phyloP scores from a whole-genome alignment of 2,797 vertebrate species.

The Sebastiscus tertius region DNA sequence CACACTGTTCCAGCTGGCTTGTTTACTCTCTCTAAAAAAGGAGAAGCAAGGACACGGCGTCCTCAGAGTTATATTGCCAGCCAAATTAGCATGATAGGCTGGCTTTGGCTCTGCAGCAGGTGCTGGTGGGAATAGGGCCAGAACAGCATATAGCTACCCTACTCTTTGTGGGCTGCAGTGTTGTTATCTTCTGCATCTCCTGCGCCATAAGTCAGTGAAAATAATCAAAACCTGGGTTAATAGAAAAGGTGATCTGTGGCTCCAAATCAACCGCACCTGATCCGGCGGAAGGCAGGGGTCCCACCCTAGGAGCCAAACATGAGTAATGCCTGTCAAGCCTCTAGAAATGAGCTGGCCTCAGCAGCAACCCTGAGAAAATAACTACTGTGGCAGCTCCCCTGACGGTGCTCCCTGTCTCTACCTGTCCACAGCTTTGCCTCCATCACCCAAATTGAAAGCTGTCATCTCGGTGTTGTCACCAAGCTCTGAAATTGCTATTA shows the following conservation, averaged over 20 bases:
- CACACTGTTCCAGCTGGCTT: conserved; percentile 48
- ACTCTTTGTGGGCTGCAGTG: background rate
- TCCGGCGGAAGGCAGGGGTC: conserved; percentile 9
- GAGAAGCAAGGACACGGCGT: conserved; percentile 62
- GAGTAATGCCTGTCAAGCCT: conserved; percentile 24
- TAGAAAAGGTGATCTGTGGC: conserved; percentile 37
- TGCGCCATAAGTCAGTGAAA: background rate
- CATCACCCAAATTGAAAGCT: conserved; percentile 17
- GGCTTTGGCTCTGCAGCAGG: conserved; percentile 53
- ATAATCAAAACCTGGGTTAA: conserved; percentile 38
- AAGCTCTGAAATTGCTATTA: conserved; percentile 28
- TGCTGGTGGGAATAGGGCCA: conserved; percentile 44
- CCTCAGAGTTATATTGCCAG: conserved; percentile 40
- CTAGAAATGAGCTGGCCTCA: conserved; percentile 39
- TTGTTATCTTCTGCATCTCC: background rate
- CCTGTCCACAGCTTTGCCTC: conserved; percentile 14
- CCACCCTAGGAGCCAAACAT: background rate
- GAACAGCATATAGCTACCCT: conserved; percentile 8
- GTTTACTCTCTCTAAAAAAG: conserved; percentile 56
- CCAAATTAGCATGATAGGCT: conserved; percentile 47
- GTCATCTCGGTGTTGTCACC: conserved; percentile 9
- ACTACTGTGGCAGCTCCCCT: background rate
- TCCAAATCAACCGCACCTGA: conserved; percentile 5
- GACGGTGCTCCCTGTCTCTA: background rate
- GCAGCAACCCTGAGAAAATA: conserved; percentile 34